Evolutionary conservation across 2,113 vertebrate genomes (phyloP).

Genomic region (Ondatra zibethicus): DNA sequence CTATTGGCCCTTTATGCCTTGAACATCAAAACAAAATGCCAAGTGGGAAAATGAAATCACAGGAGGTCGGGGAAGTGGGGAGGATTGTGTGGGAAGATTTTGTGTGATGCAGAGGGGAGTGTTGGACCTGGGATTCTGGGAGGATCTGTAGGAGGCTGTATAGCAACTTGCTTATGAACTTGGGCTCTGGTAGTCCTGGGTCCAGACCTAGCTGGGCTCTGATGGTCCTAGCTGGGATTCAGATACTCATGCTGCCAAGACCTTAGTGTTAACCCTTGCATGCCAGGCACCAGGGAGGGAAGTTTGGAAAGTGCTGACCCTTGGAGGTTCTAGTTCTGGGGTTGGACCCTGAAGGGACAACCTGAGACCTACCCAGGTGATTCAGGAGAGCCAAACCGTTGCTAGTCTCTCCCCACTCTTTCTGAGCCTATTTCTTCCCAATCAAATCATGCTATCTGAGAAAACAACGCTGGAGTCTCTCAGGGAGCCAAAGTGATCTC

Average conservation of each 20-base stretch:
- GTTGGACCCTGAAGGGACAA: too few relatives aligned
- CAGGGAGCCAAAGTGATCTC: neutral
- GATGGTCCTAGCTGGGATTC: too few relatives aligned
- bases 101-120: neutral
- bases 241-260: rapidly evolving
- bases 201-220: neutral
- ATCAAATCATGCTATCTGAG: neutral
- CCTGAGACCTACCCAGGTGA: neutral
- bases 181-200: too few relatives aligned
- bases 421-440: neutral
- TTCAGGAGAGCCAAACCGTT: neutral
- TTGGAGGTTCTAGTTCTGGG: neutral
- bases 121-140: slow-evolving; percentile 29
- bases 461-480: neutral
- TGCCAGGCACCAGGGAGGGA: neutral
- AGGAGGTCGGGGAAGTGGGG: slow-evolving; percentile 57
- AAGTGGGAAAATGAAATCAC: slow-evolving; percentile 84
- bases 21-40: slow-evolving; percentile 88
- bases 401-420: neutral
- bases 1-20: slow-evolving; percentile 85
- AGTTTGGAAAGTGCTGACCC: neutral
- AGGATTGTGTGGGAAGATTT: neutral
- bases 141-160: neutral
- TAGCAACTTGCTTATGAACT: neutral
- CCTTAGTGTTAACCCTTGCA: neutral